These are phyloP conservation scores for Condylostylus longicornis DNA, from an alignment of 1,140 invertebrate species.

Conservation along the genomic window DNA sequence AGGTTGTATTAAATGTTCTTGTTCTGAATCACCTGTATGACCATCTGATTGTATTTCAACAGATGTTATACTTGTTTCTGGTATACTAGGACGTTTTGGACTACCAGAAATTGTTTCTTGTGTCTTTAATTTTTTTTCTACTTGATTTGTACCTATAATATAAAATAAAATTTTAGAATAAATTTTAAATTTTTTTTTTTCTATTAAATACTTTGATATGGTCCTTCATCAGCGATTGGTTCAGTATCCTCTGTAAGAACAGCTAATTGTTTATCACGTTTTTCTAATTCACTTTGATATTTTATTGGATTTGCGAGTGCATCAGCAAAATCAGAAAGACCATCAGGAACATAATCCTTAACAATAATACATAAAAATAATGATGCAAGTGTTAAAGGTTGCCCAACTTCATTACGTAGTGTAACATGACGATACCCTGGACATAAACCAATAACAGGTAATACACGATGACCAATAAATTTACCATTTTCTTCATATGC, in stretches of 20 bases:
- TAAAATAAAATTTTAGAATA: too few species aligned
- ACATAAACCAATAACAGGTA: conserved; percentile 90
- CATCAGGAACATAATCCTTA: conserved; percentile 96
- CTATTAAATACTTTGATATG: not conserved
- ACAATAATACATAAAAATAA: conserved; percentile 86
- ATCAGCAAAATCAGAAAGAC: conserved; percentile 83
- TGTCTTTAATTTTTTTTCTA: conserved; percentile 29
- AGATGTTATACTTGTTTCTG: conserved; percentile 22
- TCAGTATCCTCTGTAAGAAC: conserved; percentile 75
- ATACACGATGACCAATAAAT: conserved; percentile 86
- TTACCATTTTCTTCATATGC: conserved; percentile 93
- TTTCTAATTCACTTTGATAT: conserved; percentile 87
- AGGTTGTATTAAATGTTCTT: conserved; percentile 11
- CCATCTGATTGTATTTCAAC: conserved; percentile 18
- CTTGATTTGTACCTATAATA: too few species aligned
- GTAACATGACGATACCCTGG: conserved; percentile 84
- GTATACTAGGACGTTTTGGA: conserved; percentile 32
- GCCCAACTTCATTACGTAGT: conserved; percentile 83
- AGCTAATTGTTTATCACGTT: conserved; percentile 76
- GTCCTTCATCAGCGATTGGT: conserved; percentile 32
- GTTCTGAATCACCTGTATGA: conserved; percentile 13
- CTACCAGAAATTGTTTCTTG: conserved; percentile 27
- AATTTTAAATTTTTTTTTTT: not conserved
- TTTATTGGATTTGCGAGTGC: conserved; percentile 95
- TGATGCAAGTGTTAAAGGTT: conserved; percentile 75